Evolutionary conservation across 2,113 vertebrate genomes (phyloP), one percentile per base, ranked within the genome.

Genomic region (Thomomys bottae): DNA sequence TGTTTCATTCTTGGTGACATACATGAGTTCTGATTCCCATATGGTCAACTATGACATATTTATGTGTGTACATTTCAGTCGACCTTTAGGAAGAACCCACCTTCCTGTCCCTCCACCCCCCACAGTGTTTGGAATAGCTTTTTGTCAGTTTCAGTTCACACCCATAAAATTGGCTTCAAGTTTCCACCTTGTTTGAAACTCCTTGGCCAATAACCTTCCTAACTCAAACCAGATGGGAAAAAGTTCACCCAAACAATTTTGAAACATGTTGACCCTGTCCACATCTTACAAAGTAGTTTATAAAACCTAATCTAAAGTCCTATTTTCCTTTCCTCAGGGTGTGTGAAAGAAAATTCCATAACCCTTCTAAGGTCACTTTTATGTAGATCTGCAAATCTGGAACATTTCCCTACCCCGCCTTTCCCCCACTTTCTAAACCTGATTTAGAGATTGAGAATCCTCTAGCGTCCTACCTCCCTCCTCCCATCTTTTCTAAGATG

Each of bases 181-280:
- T 96, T 96, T 96, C 94, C 73, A 95, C 94, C 95, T 96, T 92
- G 93, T 95, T 95, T 95, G 89, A 92, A 95, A 94, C 76, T 95
- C 67, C 83, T 54, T 87, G 81, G 63, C 72, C 94, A 88, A 84
- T 96, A 95, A 94, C 90, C 89, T 94, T 38, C 73, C 80, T 95
- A 97, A 96, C 81, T 93, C 11, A 6, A 95, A 95, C 93, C 96
- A 97, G 92, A 96, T 96, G 96, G 87, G 78, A 26, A 93, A 93
- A 67, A 92, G 94, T 91, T 96, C 94, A 92, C 93, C 73, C 78
- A 96, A 93, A 95, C 94, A 93, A 80, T 92, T 90, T 68, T 93
- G 73, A 88, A 96, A 89, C 12, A 8, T 87, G 61, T 75, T 95
- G 89, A 92, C 78, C 93, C 83, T 92, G 92, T 92, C 73, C 89